Evolutionary conservation across 2,113 vertebrate species (phyloP).

Genomic region (Ancistrus triradiatus): DNA sequence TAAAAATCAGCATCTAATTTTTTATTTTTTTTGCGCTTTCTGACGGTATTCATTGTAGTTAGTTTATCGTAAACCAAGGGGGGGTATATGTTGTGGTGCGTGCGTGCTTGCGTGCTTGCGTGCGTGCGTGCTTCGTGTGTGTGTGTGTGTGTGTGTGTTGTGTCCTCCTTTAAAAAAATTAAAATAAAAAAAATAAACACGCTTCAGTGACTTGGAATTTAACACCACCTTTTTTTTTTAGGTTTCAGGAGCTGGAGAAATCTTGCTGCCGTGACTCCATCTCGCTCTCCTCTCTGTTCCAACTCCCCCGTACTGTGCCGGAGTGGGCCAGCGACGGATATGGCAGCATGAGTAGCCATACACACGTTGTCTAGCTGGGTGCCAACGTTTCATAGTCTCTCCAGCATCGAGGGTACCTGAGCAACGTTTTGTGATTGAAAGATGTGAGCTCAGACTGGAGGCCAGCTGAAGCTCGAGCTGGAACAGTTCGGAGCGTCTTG

Average conservation of each 20-base stretch:
- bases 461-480: conserved; percentile 63
- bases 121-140: too few relatives aligned
- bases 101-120: too few relatives aligned
- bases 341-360: conserved; percentile 70
- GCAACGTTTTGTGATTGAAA: conserved; percentile 47
- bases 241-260: conserved; percentile 72
- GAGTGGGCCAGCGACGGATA: conserved; percentile 69
- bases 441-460: conserved; percentile 70
- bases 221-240: conserved; percentile 47
- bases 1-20: conserved; percentile 39
- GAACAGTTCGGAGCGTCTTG: conserved; percentile 61
- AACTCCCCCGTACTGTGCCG: conserved; percentile 63
- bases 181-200: too few relatives aligned
- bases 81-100: too few relatives aligned
- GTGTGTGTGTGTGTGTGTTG: too few relatives aligned
- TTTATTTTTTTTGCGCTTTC: too few relatives aligned
- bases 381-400: too few relatives aligned
- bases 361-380: not conserved
- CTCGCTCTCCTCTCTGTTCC: conserved; percentile 67
- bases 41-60: too few relatives aligned
- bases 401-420: too few relatives aligned
- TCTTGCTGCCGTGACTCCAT: conserved; percentile 63
- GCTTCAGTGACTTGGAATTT: too few relatives aligned
- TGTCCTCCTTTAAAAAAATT: too few relatives aligned
- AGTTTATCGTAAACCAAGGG: too few relatives aligned